A percentile compares a stretch with the other conserved stretches of the same genome.
These are phyloP conservation scores for Octodon degus DNA, from an alignment of 2,113 vertebrate genomes.

Conservation along the genomic window DNA sequence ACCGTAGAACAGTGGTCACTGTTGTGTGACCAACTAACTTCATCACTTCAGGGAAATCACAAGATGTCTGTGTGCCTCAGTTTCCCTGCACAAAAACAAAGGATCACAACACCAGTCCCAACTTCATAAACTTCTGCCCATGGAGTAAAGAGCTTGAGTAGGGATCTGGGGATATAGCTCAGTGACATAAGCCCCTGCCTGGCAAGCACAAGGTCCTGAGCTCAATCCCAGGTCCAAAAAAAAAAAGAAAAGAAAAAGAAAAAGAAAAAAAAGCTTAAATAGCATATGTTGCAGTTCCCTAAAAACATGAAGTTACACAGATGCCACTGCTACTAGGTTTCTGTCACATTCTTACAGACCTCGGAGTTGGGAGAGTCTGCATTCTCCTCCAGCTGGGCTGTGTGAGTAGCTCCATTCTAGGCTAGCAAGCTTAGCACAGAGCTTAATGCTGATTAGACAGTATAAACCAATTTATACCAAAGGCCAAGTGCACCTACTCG, in stretches of 20 bases:
- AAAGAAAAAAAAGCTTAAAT: not conserved
- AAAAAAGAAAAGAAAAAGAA: too few relatives aligned
- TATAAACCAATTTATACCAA: not conserved
- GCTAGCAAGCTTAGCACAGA: not conserved
- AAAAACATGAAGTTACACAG: not conserved
- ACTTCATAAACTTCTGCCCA: not conserved
- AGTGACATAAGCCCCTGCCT: too few relatives aligned
- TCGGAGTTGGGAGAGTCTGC: not conserved
- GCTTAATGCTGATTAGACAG: not conserved
- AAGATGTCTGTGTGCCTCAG: not conserved
- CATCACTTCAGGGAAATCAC: not conserved
- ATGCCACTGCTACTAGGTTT: not conserved
- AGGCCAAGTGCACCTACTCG: not conserved
- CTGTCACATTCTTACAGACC: not conserved
- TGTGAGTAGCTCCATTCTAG: not conserved
- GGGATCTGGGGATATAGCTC: too few relatives aligned
- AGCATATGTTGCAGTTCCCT: not conserved
- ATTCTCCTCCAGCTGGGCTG: not conserved
- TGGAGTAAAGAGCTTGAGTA: not conserved
- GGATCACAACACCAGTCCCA: not conserved
- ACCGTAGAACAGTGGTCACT: not conserved
- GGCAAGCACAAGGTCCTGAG: too few relatives aligned
- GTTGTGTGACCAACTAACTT: not conserved
- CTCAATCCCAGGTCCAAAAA: too few relatives aligned
- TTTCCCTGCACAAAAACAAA: not conserved